Conservation (phyloP, 2,797 vertebrate genomes). For the Garrulus glandarius region DNA sequence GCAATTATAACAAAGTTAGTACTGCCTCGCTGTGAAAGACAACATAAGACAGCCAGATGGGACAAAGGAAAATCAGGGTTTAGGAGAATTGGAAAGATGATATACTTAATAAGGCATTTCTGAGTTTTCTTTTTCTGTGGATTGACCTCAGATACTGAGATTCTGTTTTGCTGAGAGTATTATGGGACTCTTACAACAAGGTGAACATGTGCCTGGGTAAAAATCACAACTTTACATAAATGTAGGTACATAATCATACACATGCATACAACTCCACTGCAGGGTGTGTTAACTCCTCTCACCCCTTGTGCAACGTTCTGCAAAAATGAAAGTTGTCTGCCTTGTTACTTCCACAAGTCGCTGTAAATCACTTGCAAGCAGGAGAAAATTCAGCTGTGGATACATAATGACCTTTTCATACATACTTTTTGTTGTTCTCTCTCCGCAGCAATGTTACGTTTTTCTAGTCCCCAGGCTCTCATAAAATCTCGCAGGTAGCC, state of each 20-base stretch:
- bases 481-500: slow-evolving; percentile 93
- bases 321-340: neutral
- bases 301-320: neutral
- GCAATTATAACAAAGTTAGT: neutral
- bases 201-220: neutral
- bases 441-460: slow-evolving; percentile 84
- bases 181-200: neutral
- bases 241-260: neutral
- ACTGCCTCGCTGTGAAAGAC: neutral
- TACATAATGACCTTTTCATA: neutral
- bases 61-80: accelerated
- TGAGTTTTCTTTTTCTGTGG: neutral
- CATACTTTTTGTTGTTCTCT: slow-evolving; percentile 89
- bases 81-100: neutral
- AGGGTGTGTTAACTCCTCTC: neutral
- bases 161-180: neutral
- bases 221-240: neutral
- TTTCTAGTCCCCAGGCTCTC: slow-evolving; percentile 88
- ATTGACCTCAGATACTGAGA: neutral
- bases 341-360: neutral
- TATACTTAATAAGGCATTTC: neutral
- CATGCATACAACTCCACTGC: neutral
- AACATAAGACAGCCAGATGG: neutral
- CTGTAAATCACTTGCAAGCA: neutral
- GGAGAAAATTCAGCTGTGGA: neutral